Evolutionary conservation across 2,797 vertebrate species (phyloP), one percentile per base, ranked within the genome.

Genomic region (Eospalax fontanierii): DNA sequence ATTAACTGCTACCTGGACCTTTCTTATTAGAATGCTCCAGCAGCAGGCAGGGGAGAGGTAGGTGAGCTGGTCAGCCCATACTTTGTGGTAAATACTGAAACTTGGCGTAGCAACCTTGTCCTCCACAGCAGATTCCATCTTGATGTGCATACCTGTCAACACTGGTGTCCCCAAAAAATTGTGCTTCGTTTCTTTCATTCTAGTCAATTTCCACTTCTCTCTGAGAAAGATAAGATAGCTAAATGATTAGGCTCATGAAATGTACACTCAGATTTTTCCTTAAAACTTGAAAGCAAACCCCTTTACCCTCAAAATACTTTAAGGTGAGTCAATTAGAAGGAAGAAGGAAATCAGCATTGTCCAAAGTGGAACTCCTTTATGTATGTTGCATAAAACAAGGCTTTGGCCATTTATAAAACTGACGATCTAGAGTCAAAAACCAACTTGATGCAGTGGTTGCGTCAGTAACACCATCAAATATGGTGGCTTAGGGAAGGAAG

Each of bases 391-490:
- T 40, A 95, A 73, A 90, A 74, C 12, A 88, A 94, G 70, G 9
- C 30, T 16, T 94, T 76, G 26, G 16, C 38, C 83, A 35, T 89
- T 79, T 95, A 83, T 92, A 79, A 93, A 93, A 6, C 30, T 8
- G 50, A 26, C 43, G 30, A 70, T 92, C 43, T 59, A 43, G 19
- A 85, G 57, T 90, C 81, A 82, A 82, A 54, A 95, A 88, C 82
- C 76, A 87, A 50, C 50, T 30, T 38, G 54, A 84, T 70, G 84
- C 87, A 35, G 54, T 66, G 82, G 82, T 75, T 89, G 54, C 73
- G 35, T 68, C 46, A 54, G 28, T 84, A 74, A 71, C 7, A 68
- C 43, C 50, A 88, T 19, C 30, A 43, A 91, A 73, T n/a, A 82
- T 4, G 61, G 43, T 35, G 30, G 26, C n/a, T 86, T 30, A 70